Base-by-base conservation (phyloP, 2,797 vertebrate species). In the Phoeniculus purpureus region DNA sequence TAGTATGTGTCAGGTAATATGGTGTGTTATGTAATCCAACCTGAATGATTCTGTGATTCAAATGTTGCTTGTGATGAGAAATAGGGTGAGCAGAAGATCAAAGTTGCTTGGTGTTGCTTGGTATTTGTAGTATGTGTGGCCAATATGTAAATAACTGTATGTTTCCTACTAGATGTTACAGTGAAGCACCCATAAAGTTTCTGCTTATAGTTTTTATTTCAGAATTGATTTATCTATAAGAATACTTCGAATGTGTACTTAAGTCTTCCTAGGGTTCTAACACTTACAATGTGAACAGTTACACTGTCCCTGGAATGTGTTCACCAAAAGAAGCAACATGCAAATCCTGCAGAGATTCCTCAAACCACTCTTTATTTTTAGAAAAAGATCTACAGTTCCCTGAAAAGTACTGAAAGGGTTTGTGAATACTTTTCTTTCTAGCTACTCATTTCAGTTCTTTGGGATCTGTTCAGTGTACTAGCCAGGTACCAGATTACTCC, bases 191-290 rank as follows among this genome's bases (percentile, higher is more conserved):
- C 8, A 10, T 71, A 58, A 74, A 20, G 16, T n/a, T 81, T 75
- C 23, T 9, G 1, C 23, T 34, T 92, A 3, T 1, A 10, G 32
- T 71, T 81, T 92, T 80, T 56, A 8, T 81, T 90, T 88, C 37
- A 72, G 43, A 74, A 66, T 65, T 85, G 4, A 12, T 51, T 73
- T 80, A 21, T 58, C 4, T 91, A 0, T 55, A 60, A 62, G 21
- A 32, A 22, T 51, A 3, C 1, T 1, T 48, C 75, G 50, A 77
- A 52, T 0, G 0, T 37, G 32, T 72, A 29, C 14, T 12, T 78
- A 34, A 85, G 48, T 78, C 66, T 58, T 51, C 5, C 15, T 72
- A 12, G 9, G 3, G 66, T 73, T 90, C 27, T 91, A 52, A 62
- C 12, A 31, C 7, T 59, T 75, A 22, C 51, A n/a, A 51, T 85